Base-by-base conservation (phyloP, 2,113 vertebrate species). In the Scopus umbretta region DNA sequence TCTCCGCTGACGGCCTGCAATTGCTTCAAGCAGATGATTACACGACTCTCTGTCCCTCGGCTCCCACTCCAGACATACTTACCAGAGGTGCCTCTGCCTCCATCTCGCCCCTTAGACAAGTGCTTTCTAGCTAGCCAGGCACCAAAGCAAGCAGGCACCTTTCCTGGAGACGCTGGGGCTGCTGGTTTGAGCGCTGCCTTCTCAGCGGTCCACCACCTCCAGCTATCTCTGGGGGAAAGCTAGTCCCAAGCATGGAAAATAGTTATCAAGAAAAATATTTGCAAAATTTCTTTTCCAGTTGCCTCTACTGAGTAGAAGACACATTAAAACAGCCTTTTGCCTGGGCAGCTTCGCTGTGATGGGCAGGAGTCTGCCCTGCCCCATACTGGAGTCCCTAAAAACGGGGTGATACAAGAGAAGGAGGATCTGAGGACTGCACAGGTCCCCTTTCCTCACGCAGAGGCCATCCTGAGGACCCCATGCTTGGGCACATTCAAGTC, bases 81-180 rank as follows among this genome's bases (percentile, higher is more conserved):
- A 59, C 76, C 78, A 85, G 43, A 67, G 90, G 42, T 72, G 49
- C n/a, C 65, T 85, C 75, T 70, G 74, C 71, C 76, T 87, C 74
- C 65, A 10, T 10, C 72, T 71, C 4, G 0, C 42, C 72, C 50
- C 59, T 76, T 6, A 43, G 42, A 16, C 52, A 43, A 25, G 22
- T 50, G 55, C 13, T 18, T 84, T 74, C 78, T 43, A n/a, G 40
- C 63, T 32, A 34, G 49, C 34, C 56, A 75, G 63, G 73, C 65
- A 56, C 23, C 0, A 5, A 73, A 83, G 43, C 43, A 91, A 50
- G 83, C 34, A 70, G 55, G 40, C 34, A 62, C 76, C 56, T 26
- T 59, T 78, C 23, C 42, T 3, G 5, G 27, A 71, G 72, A 29
- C 26, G 73, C 65, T 49, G 45, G 40, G 55, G n/a, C 30, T 50